These are phyloP conservation scores for Centropyge bicolor DNA, from an alignment of 2,797 vertebrate species.

Conservation along the genomic window DNA sequence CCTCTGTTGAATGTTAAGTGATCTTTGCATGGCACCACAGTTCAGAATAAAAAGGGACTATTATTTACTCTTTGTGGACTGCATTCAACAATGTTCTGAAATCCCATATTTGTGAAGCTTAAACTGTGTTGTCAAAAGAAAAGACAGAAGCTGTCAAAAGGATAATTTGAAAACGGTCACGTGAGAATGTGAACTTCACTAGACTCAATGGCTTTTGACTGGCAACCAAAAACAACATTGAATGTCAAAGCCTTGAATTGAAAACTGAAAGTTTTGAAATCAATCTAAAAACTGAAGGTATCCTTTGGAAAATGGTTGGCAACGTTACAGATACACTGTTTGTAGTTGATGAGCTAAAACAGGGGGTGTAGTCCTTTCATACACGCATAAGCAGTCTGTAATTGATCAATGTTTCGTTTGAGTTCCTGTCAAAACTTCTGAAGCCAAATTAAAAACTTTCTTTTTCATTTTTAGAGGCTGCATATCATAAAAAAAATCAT, in stretches of 20 bases:
- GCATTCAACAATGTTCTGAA: background rate
- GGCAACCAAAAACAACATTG: background rate
- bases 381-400: background rate
- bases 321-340: background rate
- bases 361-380: background rate
- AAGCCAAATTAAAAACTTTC: conserved; percentile 17
- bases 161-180: background rate
- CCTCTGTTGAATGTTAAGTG: background rate
- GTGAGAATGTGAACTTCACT: background rate
- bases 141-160: background rate
- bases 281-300: background rate
- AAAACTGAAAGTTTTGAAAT: background rate
- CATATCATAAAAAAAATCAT: conserved; percentile 18
- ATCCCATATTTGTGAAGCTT: background rate
- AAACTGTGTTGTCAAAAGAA: background rate
- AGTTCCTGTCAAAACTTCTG: conserved; percentile 15
- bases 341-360: background rate
- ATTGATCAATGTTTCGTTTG: background rate
- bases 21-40: background rate
- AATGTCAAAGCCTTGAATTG: background rate
- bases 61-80: background rate
- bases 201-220: background rate
- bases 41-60: too few species aligned
- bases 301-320: background rate
- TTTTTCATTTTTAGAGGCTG: background rate